Evolutionary conservation across 2,888 invertebrate species (phyloP).

Genomic region (Galerucella pusilla): DNA sequence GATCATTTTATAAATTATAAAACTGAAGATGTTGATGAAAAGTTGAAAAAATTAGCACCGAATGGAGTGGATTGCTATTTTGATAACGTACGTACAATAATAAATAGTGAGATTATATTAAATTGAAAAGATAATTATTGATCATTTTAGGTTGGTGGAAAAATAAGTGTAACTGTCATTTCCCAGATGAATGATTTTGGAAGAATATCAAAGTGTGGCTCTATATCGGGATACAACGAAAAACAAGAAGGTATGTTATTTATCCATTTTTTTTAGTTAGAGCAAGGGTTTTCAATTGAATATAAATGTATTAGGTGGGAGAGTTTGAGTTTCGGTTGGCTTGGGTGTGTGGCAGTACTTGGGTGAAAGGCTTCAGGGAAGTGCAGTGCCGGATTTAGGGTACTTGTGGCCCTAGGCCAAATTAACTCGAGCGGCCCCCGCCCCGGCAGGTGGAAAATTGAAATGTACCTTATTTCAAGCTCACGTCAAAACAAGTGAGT

Average conservation of each 20-base stretch:
- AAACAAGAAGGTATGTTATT: background rate
- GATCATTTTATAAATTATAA: constrained; percentile 80
- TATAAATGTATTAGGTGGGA: too few species aligned
- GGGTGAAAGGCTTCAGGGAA: too few species aligned
- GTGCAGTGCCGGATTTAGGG: too few species aligned
- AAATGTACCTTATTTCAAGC: too few species aligned
- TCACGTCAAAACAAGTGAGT: too few species aligned
- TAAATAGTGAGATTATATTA: background rate
- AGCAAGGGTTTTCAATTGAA: too few species aligned
- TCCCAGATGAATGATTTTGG: constrained; percentile 74
- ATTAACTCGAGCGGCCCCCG: too few species aligned
- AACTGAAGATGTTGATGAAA: constrained; percentile 67
- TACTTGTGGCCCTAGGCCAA: too few species aligned
- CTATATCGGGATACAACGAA: constrained; percentile 75
- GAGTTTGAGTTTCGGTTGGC: too few species aligned
- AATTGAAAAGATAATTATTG: background rate
- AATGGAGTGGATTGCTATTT: constrained; percentile 80
- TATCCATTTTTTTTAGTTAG: too few species aligned
- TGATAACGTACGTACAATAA: constrained; percentile 73
- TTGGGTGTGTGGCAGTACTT: too few species aligned
- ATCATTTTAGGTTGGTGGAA: constrained; percentile 72
- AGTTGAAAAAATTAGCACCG: constrained; percentile 72
- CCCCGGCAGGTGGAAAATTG: too few species aligned
- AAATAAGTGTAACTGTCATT: constrained; percentile 72
- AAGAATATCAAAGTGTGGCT: constrained; percentile 76